A percentile compares a stretch with the other conserved stretches of the same genome.
phyloP scores from a whole-genome alignment of 2,113 vertebrate genomes.

The Mastomys natalensis region DNA sequence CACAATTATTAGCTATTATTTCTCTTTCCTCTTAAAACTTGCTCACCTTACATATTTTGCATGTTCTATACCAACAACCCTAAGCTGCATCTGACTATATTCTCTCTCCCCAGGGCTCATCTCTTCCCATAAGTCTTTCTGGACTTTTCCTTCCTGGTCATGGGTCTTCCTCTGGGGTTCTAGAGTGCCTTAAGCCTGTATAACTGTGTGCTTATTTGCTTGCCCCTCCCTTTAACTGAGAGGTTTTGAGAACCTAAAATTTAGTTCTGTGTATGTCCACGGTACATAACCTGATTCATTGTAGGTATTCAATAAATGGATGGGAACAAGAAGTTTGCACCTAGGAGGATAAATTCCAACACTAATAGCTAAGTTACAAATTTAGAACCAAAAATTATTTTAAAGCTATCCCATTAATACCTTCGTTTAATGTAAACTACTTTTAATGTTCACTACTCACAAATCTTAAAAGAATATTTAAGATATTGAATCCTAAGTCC shows the following conservation, averaged over 20 bases:
- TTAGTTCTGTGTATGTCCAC: neutral
- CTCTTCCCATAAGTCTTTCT: neutral
- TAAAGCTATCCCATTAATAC: neutral
- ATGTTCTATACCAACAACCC: too few species aligned
- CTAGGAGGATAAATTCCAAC: neutral
- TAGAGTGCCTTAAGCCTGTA: neutral
- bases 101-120: neutral
- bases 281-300: neutral
- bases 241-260: neutral
- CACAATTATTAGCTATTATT: neutral
- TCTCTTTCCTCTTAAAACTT: neutral
- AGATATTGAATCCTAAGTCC: neutral
- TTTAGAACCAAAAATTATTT: neutral
- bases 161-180: neutral
- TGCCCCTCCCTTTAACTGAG: neutral
- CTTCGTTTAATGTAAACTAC: neutral
- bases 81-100: neutral
- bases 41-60: neutral
- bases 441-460: neutral
- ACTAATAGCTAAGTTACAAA: neutral
- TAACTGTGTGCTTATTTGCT: neutral
- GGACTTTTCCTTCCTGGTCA: neutral
- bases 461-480: slow-evolving; percentile 20
- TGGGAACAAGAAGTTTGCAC: neutral
- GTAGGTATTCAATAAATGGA: neutral